Base-by-base conservation (phyloP, 2,113 vertebrate species). In the Oreochromis aureus region DNA sequence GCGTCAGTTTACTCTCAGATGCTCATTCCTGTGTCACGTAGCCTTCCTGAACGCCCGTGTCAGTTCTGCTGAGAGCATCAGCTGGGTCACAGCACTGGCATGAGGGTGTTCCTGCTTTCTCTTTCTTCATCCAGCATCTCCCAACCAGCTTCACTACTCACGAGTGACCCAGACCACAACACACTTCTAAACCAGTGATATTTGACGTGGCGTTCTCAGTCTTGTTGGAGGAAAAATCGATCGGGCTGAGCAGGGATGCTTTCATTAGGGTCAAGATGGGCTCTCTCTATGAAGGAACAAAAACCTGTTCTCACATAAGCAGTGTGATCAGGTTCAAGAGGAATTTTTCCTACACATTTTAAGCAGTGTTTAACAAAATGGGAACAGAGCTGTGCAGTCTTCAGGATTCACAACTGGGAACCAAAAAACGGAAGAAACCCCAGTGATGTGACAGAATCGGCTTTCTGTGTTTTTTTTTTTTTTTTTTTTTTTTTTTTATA, bases 281-380 rank as follows among this genome's bases (percentile, higher is more conserved):
- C 32, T 61, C 46, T 63, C 22, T 30, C 53, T 19, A 80, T 53
- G 84, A 86, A 88, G 81, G 88, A 94, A 58, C 61, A 61, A 87
- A 86, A 80, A 44, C 15, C 12, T 58, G 36, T 15, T 7, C 7
- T 56, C 44, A 82, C 36, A 32, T 22, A 78, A 53, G 32, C 58
- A 36, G 19, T 19, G 59, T 44, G 32, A 59, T 78, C 7, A 18
- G 69, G 80, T 41, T 78, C 54, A 63, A 84, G 53, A 71, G 44
- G 32, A 55, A 2, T 54, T 58, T 22, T n/a, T 39, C 19, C 10
- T 58, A 1, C 27, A 53, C 11, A 12, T 3, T 82, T 18, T 54
- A 30, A 84, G 3, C 78, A 81, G 83, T 46, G 59, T 84, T 85
- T 54, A 55, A 69, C 24, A 44, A 27, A 8, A 71, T 12, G 32